Base-by-base conservation (phyloP, 2,888 invertebrate genomes). In the Acleris cristana region DNA sequence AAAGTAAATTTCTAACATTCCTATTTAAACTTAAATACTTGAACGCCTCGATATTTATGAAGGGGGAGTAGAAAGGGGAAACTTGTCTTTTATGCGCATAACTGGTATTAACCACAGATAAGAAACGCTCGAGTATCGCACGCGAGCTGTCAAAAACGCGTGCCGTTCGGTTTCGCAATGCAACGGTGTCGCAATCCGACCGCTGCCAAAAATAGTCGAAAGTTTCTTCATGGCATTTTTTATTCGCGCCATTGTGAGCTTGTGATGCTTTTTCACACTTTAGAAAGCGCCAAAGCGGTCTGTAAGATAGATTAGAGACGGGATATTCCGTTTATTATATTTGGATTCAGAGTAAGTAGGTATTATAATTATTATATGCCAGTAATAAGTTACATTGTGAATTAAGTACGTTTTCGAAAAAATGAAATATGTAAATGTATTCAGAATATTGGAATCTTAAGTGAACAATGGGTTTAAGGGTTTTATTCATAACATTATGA, bases 131-230 rank as follows among this genome's bases (percentile, higher is more conserved):
- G 61, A 4, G 19, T 54, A 65, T 65, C 49, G 65, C 53, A 62
- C 61, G 34, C 53, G 67, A 58, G 34, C 57, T 69, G 69, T 69
- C 61, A 64, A 58, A 54, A 52, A 58, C 65, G 65, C 71, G 72
- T 71, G 62, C 60, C 64, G 60, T 40, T 53, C 54, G 30, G 78
- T 87, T 87, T 81, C 81, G 63, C 57, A 53, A 62, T 57, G 87
- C 83, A 88, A 88, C 83, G 85, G 88, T 57, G 57, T 87, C 87
- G 86, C 86, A 88, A 89, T 71, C 67, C 77, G 74, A 67, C 78
- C 74, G 78, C 82, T 78, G 83, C 84, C 86, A 79, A 89, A 88
- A 88, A 87, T 85, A 84, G 85, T 84, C 79, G 87, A 87, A 87
- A 87, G 89, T 89, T 88, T 83, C 83, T 81, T 65, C 34, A 34